A percentile compares a stretch with the other conserved stretches of the same genome.
Evolutionary conservation across 2,888 invertebrate genomes (phyloP).

Genomic region (Drosophila subsilvestris): DNA sequence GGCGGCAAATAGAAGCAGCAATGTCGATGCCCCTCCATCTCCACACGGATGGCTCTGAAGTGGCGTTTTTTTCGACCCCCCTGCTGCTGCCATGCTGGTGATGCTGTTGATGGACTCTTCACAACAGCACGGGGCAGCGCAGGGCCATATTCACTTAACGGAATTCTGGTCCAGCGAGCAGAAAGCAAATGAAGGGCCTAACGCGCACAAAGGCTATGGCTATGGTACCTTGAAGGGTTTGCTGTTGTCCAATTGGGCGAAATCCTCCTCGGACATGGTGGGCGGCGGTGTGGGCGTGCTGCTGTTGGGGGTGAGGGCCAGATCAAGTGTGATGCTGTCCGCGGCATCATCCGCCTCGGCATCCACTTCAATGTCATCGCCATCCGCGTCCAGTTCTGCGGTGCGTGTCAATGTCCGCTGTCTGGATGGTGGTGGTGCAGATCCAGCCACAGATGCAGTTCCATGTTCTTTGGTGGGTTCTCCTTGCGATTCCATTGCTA

Average conservation of each 20-base stretch:
- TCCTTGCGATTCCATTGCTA: slow-evolving; percentile 4
- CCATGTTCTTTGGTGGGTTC: background rate
- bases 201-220: slow-evolving; percentile 7
- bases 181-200: slow-evolving; percentile 17
- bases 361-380: slow-evolving; percentile 55
- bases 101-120: slow-evolving; percentile 8
- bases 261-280: slow-evolving; percentile 62
- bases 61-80: slow-evolving; percentile 16
- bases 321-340: slow-evolving; percentile 68
- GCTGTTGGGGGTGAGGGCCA: slow-evolving; percentile 64
- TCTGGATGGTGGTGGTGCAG: slow-evolving; percentile 48
- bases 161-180: slow-evolving; percentile 52
- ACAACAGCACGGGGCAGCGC: slow-evolving; percentile 42
- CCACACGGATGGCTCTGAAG: slow-evolving; percentile 44
- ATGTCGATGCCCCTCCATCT: slow-evolving; percentile 40
- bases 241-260: slow-evolving; percentile 69
- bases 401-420: slow-evolving; percentile 70
- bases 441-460: slow-evolving; percentile 15
- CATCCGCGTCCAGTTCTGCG: slow-evolving; percentile 71
- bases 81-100: too few relatives aligned
- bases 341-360: slow-evolving; percentile 67
- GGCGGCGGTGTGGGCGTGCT: slow-evolving; percentile 71
- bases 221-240: slow-evolving; percentile 67
- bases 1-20: slow-evolving; percentile 38
- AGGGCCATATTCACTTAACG: slow-evolving; percentile 64